Percentiles rank a stretch among this genome's conserved stretches.
phyloP scores from a whole-genome alignment of 1,140 invertebrate species.

The Mamestra configurata region DNA sequence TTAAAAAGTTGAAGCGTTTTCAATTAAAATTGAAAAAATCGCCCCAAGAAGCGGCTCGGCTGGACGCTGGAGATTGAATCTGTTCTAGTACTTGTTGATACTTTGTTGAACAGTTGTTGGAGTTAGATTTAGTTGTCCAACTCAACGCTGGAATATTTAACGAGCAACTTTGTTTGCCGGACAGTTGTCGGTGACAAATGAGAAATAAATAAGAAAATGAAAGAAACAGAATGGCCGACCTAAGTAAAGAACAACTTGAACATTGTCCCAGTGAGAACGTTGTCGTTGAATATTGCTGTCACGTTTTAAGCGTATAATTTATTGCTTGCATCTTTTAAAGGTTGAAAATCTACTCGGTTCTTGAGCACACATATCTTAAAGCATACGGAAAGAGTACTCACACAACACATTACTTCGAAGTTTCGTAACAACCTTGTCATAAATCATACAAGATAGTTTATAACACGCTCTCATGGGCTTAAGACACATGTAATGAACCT shows the following conservation, averaged over 20 bases:
- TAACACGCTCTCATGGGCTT: background rate
- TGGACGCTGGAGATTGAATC: slow-evolving; percentile 21
- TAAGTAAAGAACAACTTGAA: background rate
- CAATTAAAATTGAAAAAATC: slow-evolving; percentile 63
- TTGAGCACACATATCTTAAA: background rate
- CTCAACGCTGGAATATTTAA: slow-evolving; percentile 28
- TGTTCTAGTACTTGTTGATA: slow-evolving; percentile 27
- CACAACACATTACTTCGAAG: background rate
- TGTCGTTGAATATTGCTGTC: background rate
- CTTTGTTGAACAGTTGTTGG: slow-evolving; percentile 25
- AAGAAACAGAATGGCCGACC: background rate
- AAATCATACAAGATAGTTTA: background rate
- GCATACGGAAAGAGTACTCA: background rate
- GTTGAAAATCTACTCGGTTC: background rate
- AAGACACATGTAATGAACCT: background rate
- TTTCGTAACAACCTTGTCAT: background rate
- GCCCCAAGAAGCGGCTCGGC: background rate
- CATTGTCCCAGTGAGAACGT: background rate
- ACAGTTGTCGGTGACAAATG: slow-evolving; percentile 5
- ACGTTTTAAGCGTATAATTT: background rate
- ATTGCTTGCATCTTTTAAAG: background rate
- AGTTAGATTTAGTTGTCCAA: slow-evolving; percentile 36
- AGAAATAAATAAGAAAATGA: slow-evolving; percentile 6
- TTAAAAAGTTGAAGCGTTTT: slow-evolving; percentile 62
- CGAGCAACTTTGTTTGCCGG: slow-evolving; percentile 28